A percentile compares a stretch with the other conserved stretches of the same genome.
Evolutionary conservation across 2,113 vertebrate genomes (phyloP).

Genomic region (Malaclemys terrapin): DNA sequence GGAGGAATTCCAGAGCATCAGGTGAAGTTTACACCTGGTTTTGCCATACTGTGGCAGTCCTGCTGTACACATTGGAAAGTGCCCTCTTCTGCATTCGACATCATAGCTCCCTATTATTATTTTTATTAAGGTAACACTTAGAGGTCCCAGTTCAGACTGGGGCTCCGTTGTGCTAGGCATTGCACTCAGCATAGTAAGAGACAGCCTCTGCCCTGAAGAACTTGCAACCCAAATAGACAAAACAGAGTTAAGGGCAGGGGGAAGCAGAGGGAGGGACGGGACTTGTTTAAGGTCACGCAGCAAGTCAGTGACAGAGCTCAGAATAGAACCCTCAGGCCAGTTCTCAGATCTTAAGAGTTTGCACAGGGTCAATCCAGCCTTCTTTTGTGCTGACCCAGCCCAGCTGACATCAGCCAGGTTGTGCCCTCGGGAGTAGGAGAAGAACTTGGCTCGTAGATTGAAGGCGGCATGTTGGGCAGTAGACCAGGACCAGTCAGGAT

Average conservation of each 20-base stretch:
- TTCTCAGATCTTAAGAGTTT: not conserved
- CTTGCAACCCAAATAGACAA: not conserved
- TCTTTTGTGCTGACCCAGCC: not conserved
- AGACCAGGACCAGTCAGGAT: not conserved
- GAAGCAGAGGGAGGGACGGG: not conserved
- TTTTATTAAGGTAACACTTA: not conserved
- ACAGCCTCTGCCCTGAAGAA: not conserved
- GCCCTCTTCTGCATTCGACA: not conserved
- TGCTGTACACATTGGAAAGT: not conserved
- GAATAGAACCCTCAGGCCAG: not conserved
- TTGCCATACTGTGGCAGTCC: not conserved
- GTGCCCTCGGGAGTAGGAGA: not conserved
- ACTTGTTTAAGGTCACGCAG: not conserved
- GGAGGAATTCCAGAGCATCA: not conserved
- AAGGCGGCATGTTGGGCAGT: not conserved
- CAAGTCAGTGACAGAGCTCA: not conserved
- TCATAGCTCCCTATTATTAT: not conserved
- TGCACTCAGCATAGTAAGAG: rapidly evolving
- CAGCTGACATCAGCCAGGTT: not conserved
- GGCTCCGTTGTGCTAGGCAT: not conserved
- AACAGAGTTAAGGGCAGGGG: not conserved
- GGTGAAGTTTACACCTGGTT: not conserved
- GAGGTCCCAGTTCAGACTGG: not conserved
- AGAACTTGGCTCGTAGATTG: not conserved
- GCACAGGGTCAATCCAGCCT: not conserved